Evolutionary conservation across 2,113 vertebrate genomes (phyloP).

Genomic region (Athene cunicularia): DNA sequence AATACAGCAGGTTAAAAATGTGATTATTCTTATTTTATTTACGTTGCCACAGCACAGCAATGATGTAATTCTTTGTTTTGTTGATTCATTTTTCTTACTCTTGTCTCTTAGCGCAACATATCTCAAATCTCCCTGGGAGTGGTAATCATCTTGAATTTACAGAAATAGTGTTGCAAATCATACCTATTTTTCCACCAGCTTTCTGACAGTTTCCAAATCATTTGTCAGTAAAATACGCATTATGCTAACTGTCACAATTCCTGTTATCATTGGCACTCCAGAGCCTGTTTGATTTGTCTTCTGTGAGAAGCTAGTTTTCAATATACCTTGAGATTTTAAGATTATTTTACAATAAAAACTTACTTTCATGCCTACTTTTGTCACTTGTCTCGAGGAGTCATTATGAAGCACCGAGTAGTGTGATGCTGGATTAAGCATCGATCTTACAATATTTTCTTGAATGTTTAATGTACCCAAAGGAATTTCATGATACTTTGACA

Average conservation of each 20-base stretch:
- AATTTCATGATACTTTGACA: background rate
- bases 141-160: background rate
- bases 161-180: background rate
- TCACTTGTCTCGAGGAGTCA: background rate
- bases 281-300: background rate
- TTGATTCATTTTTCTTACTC: background rate
- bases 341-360: background rate
- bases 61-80: background rate
- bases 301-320: background rate
- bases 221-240: background rate
- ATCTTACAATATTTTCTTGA: background rate
- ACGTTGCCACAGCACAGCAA: background rate
- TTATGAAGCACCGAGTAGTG: background rate
- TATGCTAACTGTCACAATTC: background rate
- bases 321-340: background rate
- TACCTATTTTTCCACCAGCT: background rate
- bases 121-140: background rate
- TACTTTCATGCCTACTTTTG: background rate
- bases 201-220: background rate
- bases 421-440: background rate
- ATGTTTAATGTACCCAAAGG: background rate
- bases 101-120: background rate
- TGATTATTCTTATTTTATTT: background rate
- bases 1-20: background rate
- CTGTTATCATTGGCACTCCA: background rate